phyloP scores from a whole-genome alignment of 2,888 invertebrate species.

The Auanema sp. region DNA sequence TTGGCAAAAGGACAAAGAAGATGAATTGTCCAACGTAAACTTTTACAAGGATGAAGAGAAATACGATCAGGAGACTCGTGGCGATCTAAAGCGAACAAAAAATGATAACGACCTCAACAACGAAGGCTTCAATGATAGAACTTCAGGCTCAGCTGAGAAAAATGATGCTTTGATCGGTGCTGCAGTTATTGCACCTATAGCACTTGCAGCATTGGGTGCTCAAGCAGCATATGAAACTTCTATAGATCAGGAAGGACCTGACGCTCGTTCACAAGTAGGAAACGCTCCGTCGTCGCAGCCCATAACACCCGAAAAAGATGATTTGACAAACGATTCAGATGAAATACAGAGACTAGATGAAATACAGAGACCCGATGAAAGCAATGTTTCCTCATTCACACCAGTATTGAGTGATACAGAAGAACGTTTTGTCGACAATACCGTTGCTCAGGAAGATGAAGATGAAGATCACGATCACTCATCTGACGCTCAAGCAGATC shows the following conservation, averaged over 20 bases:
- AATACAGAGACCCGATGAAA: too few relatives aligned
- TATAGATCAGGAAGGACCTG: slow-evolving; percentile 1
- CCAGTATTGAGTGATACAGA: too few relatives aligned
- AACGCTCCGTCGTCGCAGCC: not conserved
- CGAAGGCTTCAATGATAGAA: slow-evolving; percentile 30
- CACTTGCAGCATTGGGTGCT: slow-evolving; percentile 45
- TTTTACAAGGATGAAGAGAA: slow-evolving; percentile 36
- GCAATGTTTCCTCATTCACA: too few relatives aligned
- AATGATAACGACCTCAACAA: slow-evolving; percentile 25
- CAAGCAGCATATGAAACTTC: slow-evolving; percentile 35
- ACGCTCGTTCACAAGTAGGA: not conserved
- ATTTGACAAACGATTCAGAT: too few relatives aligned
- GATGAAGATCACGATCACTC: too few relatives aligned
- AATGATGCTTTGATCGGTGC: slow-evolving; percentile 49
- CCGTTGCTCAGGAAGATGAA: too few relatives aligned
- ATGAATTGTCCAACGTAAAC: slow-evolving; percentile 86
- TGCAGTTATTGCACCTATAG: slow-evolving; percentile 45
- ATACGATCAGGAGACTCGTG: slow-evolving; percentile 3
- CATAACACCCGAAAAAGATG: slow-evolving; percentile 2
- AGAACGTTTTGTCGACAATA: too few relatives aligned
- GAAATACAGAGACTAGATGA: too few relatives aligned
- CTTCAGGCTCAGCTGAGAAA: slow-evolving; percentile 39
- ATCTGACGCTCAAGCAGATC: too few relatives aligned
- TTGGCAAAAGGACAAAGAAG: slow-evolving; percentile 81
- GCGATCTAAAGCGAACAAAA: slow-evolving; percentile 3